Evolutionary conservation across 2,113 vertebrate species (phyloP).

Genomic region (Protomyctophum bolini): DNA sequence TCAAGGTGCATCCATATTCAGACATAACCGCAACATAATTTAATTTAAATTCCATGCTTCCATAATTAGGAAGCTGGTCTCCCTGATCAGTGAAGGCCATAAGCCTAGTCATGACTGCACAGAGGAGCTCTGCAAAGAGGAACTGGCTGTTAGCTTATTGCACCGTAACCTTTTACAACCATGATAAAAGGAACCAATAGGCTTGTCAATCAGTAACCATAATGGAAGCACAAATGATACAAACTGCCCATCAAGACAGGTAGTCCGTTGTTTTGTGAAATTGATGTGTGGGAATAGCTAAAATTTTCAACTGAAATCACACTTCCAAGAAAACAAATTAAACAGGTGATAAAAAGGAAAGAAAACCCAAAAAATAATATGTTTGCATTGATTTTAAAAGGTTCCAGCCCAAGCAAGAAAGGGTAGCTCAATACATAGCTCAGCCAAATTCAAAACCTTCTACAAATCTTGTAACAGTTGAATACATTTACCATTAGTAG

Average conservation of each 20-base stretch:
- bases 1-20: constrained; percentile 22
- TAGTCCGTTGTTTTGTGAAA: not conserved
- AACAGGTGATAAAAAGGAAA: too few relatives aligned
- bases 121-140: constrained; percentile 14
- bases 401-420: too few relatives aligned
- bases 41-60: constrained; percentile 29
- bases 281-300: too few relatives aligned
- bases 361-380: too few relatives aligned
- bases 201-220: constrained; percentile 64
- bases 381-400: too few relatives aligned
- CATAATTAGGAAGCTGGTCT: constrained; percentile 37
- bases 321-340: too few relatives aligned
- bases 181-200: constrained; percentile 30
- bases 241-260: not conserved
- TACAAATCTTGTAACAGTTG: too few relatives aligned
- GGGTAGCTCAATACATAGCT: too few relatives aligned
- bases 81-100: constrained; percentile 32
- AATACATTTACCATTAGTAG: too few relatives aligned
- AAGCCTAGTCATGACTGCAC: constrained; percentile 23
- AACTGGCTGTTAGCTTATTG: constrained; percentile 15
- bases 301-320: too few relatives aligned
- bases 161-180: constrained; percentile 47
- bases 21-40: constrained; percentile 15
- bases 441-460: too few relatives aligned
- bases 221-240: constrained; percentile 15